These are phyloP conservation scores for Silurus aristotelis DNA, from an alignment of 2,797 vertebrate genomes.

Conservation along the genomic window DNA sequence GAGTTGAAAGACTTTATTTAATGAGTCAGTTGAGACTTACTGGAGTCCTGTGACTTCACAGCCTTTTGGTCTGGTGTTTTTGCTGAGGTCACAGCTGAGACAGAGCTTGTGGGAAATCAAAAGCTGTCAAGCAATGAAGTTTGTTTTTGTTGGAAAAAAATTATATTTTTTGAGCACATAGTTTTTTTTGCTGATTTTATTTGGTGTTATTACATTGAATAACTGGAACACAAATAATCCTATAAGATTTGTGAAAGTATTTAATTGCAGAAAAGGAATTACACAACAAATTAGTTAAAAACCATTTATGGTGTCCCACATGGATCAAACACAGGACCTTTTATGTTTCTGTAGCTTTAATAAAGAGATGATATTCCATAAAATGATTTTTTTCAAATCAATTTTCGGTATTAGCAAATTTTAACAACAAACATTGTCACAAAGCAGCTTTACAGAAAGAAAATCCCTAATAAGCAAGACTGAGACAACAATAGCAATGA, in stretches of 20 bases:
- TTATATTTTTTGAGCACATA: background rate
- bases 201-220: background rate
- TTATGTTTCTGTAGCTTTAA: background rate
- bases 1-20: slow-evolving; percentile 71
- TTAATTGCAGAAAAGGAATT: background rate
- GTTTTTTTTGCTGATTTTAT: background rate
- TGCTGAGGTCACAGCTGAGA: slow-evolving; percentile 58
- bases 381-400: too few relatives aligned
- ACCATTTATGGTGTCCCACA: background rate
- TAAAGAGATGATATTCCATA: too few relatives aligned
- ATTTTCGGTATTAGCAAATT: too few relatives aligned
- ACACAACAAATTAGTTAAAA: background rate
- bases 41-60: slow-evolving; percentile 61
- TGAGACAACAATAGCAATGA: too few relatives aligned
- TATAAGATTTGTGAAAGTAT: background rate
- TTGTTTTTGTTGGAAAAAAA: background rate
- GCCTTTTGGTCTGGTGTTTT: slow-evolving; percentile 64
- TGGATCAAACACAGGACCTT: background rate
- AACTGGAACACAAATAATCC: background rate
- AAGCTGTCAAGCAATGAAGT: slow-evolving; percentile 30
- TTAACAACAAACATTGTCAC: too few relatives aligned
- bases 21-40: slow-evolving; percentile 59
- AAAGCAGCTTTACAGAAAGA: too few relatives aligned
- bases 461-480: too few relatives aligned
- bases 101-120: slow-evolving; percentile 61